Evolutionary conservation across 2,797 vertebrate genomes (phyloP), one percentile per base, ranked within the genome.

Genomic region (Streptopelia turtur): DNA sequence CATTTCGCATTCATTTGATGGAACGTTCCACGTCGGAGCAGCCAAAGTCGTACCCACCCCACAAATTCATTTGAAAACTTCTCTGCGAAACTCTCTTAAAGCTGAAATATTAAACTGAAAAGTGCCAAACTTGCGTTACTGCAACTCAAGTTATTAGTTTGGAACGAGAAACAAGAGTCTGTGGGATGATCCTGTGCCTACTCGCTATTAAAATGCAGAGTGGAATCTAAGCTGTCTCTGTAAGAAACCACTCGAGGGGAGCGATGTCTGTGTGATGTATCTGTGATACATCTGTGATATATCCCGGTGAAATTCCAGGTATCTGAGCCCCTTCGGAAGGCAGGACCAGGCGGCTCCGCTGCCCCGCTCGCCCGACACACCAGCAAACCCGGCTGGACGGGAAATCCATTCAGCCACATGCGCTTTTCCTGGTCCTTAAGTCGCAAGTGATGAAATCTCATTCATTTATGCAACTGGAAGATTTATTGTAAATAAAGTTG

Each of bases 401-500:
- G 7, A 24, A 13, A 56, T 80, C 63, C 15, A 45, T 47, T 41
- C 91, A 66, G 60, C 91, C 89, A 66, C 85, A 56, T 65, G 45
- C 43, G 33, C 88, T 92, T 65, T 3, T 69, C 94, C 94, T 35
- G 83, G 24, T 91, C 85, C 80, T 84, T 5, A 50, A 83, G 87
- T 10, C 94, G 35, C 83, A 16, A 80, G 91, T 43, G 93, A 88
- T 95, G 95, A 96, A 96, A 94, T 66, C 90, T 72, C 93, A 90
- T 93, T 96, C 93, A 92, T 53, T 94, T 74, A 33, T 28, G 86
- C 64, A 70, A 87, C 80, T 23, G 91, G 78, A 95, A 95, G 96
- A 95, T 93, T 94, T 91, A 96, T 96, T 84, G 94, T 97, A 96
- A 96, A 96, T 96, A 84, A 94, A 96, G 94, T 93, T 94, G 90